Base-by-base conservation (phyloP, 2,888 invertebrate species). In the Mythimna ferrago region DNA sequence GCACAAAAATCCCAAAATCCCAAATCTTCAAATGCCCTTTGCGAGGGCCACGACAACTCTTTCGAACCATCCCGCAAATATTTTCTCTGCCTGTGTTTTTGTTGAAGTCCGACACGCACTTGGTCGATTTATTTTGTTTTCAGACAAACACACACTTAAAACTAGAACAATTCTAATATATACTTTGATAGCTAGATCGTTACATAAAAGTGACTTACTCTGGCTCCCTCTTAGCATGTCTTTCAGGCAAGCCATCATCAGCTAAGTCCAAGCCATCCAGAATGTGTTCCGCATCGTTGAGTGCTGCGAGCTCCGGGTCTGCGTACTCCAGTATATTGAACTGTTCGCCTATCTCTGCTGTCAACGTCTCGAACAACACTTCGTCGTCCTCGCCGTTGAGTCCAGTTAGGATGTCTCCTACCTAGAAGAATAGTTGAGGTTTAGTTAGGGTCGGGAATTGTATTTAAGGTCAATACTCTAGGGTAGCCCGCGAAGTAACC, bases 291-390 rank as follows among this genome's bases (percentile, higher is more conserved):
- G 98, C 98, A 74, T 97, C 98, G 79, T 98, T 97, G 85, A 98
- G 97, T 77, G 98, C 97, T 84, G 98, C 99, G 68, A 99, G 95
- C 93, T 99, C 99, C 0, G 99, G 99, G 96, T 99, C 99, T 0
- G 99, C 99, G 93, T 99, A 99, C 93, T 99, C 99, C 81, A 99
- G 94, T 88, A 99, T 99, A 93, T 99, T 99, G 94, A 99, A 99
- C 95, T 99, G 99, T 78, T 98, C 98, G 7, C 99, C 99, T 97
- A 99, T 98, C 94, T 98, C 98, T n/a, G 98, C 98, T 88, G 97
- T 95, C 57, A 97, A 90, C 1, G 97, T 97, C 83, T 97, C 97
- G 41, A 99, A 96, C 58, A 99, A 96, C 88, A 98, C 98, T 87
- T 98, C 98, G 89, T 99, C 99, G 89, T 99, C 99, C 83, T 98